A percentile compares a stretch with the other conserved stretches of the same genome.
phyloP scores from a whole-genome alignment of 2,113 vertebrate genomes.

The Melanotaenia duboulayi region DNA sequence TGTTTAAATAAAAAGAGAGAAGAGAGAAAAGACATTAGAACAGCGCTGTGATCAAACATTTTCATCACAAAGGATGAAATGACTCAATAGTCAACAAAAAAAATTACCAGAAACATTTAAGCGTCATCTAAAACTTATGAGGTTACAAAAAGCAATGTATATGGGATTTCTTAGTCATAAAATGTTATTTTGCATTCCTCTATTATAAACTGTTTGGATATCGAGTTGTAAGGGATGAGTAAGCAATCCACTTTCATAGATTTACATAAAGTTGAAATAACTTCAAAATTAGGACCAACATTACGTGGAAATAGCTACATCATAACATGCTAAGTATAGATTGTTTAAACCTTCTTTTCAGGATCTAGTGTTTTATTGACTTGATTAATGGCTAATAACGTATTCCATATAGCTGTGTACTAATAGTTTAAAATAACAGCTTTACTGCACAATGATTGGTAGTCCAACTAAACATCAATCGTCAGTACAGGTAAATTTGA shows the following conservation, averaged over 20 bases:
- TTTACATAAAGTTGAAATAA: background rate
- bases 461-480: background rate
- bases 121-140: background rate
- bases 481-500: background rate
- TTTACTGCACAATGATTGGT: background rate
- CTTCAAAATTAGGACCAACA: background rate
- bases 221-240: too few species aligned
- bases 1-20: conserved; percentile 9
- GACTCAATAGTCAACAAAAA: too few species aligned
- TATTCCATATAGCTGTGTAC: background rate
- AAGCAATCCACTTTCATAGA: background rate
- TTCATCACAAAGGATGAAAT: background rate
- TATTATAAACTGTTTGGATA: background rate
- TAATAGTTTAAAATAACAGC: background rate
- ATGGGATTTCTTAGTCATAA: background rate
- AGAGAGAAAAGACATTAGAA: background rate
- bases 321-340: background rate
- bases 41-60: conserved; percentile 16
- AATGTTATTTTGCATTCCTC: background rate
- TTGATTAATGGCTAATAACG: background rate
- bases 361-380: background rate
- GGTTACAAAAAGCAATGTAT: background rate
- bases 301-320: background rate
- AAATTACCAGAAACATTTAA: too few species aligned
- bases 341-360: background rate